Evolutionary conservation across 2,113 vertebrate genomes (phyloP).

Genomic region (Coracopsis vasa): DNA sequence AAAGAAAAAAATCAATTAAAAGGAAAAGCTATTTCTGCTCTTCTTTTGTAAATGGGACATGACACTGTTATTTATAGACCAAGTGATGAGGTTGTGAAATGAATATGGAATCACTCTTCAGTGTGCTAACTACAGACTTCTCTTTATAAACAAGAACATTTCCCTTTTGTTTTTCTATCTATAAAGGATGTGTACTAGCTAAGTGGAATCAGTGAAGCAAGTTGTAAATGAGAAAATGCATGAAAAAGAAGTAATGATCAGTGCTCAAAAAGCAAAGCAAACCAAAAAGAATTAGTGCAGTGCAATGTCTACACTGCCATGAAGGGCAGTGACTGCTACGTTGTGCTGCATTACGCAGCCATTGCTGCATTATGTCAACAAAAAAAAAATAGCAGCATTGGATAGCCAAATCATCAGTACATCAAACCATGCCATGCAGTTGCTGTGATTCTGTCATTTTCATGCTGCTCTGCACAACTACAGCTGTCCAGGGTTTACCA

Average conservation of each 20-base stretch:
- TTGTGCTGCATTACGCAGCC: neutral
- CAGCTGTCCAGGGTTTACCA: neutral
- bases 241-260: slow-evolving; percentile 21
- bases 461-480: neutral
- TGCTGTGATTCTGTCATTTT: neutral
- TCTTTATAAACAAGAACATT: slow-evolving; percentile 40
- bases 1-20: neutral
- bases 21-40: neutral
- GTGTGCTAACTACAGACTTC: neutral
- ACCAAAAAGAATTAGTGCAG: neutral
- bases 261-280: neutral
- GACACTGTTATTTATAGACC: neutral
- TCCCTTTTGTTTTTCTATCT: slow-evolving; percentile 9
- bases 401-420: neutral
- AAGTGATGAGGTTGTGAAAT: neutral
- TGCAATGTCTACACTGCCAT: neutral
- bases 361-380: neutral
- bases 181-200: neutral
- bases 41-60: neutral
- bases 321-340: neutral
- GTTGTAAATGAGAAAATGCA: slow-evolving; percentile 1
- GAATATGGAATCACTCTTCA: slow-evolving; percentile 12
- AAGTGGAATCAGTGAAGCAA: slow-evolving; percentile 23
- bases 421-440: neutral
- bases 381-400: neutral